Evolutionary conservation across 2,113 vertebrate species (phyloP), one percentile per base, ranked within the genome.

Genomic region (Psittacus erithacus): DNA sequence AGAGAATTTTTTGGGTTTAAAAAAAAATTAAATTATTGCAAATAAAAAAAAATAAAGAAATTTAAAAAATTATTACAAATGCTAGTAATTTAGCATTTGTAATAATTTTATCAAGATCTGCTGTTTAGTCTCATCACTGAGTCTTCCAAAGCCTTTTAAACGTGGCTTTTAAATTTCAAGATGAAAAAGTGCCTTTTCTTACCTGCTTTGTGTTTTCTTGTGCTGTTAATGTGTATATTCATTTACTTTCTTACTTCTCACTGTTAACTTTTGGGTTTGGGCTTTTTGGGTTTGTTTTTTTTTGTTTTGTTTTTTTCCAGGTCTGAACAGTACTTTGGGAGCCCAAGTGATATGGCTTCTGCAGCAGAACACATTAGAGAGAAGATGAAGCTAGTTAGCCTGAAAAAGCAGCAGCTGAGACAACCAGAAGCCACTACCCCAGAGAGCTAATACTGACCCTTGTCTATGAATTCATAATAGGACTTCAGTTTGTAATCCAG

Each of bases 281-380:
- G 6, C 8, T 41, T 81, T 74, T 71, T 46, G 94, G 13, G 9
- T 8, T 25, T 50, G 5, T 16, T 28, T 52, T 50, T 57, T 22
- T 57, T 60, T 24, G 13, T 84, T 90, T 29, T 22, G 10, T 57
- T 33, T 82, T 93, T 88, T n/a, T 10, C 33, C 96, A 99, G 99
- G 98, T 99, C 98, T 50, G 99, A 99, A 96, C 99, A 99, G 88
- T 99, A 98, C 96, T 99, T 99, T 63, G 99, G 99, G 92, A 99
- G 98, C 95, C 99, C 99, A 55, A 98, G 99, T 43, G 99, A 99
- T 69, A 99, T 99, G 82, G 99, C 99, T 39, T 98, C 99, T 59
- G 98, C 99, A 55, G 99, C 99, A 28, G 99, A 99, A 95, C 98
- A 98, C 67, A 98, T 99, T 95, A 98, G 99, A 95, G 99, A 99